Base-by-base conservation (phyloP, 2,888 invertebrate genomes). In the Oscheius myriophilus region DNA sequence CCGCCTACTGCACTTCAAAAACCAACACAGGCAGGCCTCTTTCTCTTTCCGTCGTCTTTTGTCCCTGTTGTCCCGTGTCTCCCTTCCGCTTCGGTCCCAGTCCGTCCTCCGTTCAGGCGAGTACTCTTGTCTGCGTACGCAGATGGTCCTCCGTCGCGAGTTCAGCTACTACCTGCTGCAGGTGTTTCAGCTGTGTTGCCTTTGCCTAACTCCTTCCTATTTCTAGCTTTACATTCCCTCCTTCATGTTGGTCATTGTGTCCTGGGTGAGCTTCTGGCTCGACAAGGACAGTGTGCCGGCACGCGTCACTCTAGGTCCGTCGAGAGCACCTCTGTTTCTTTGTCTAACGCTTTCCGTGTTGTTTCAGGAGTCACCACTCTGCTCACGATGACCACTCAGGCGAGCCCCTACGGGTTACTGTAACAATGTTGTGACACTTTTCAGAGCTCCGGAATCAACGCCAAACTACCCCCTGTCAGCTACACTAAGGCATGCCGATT, bases 1-100 rank as follows among this genome's bases (percentile, higher is more conserved):
- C 95, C 78, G 95, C 94, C 89, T 94, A 95, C 88, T 95, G 95
- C 88, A 95, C 95, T 90, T 94, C 94, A 90, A 94, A 93, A 90
- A 95, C 95, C 67, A 95, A 95, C 88, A 95, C 95, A 87, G 95
- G 95, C 94, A 58, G 3, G 49, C 33, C 33, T 33, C 18, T n/a
- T 6, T n/a, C 25, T 59, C 12, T 18, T 12, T 18, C 7, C 4
- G 39, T 57, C 21, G 12, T 57, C 42, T 3, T 25, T 26, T 41
- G n/a, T 57, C 57, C 14, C 52, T 25, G 16, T 18, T 52, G n/a
- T 52, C 23, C 14, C n/a, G 14, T 14, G 43, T 42, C 45, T 43
- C n/a, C 16, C 42, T 25, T 59, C 49, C 49, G 25, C 21, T 45
- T 45, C 43, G 12, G 11, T 39, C 41, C 57, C 57, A 55, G 33